Conservation (phyloP, 1,140 invertebrate species). For the Stegodyphus dumicola region DNA sequence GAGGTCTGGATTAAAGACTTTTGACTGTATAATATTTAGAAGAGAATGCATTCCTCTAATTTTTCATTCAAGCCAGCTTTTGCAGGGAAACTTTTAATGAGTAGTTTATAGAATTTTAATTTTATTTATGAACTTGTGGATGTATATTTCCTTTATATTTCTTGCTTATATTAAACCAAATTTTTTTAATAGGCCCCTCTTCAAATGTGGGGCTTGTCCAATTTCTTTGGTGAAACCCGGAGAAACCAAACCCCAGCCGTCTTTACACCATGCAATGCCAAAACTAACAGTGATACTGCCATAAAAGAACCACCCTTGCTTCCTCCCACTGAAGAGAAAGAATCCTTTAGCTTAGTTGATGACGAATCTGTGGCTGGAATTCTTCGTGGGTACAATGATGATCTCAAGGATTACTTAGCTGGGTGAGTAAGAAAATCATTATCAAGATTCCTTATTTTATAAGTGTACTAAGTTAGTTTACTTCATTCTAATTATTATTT, state of each 20-base stretch:
- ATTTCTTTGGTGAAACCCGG: slow-evolving; percentile 49
- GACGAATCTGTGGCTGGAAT: slow-evolving; percentile 7
- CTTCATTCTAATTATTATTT: not conserved
- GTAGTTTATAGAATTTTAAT: too few species aligned
- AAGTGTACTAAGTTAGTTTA: not conserved
- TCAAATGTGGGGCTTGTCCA: slow-evolving; percentile 49
- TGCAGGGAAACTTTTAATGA: too few species aligned
- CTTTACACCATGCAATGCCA: slow-evolving; percentile 7
- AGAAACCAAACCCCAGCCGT: slow-evolving; percentile 43
- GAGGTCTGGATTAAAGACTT: too few species aligned
- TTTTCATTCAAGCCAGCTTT: too few species aligned
- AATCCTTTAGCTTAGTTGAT: not conserved
- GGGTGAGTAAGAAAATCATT: not conserved
- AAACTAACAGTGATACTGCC: not conserved
- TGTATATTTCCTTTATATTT: too few species aligned
- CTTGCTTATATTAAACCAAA: too few species aligned
- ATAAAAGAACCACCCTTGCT: not conserved
- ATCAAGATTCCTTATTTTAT: too few species aligned
- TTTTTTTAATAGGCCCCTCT: not conserved
- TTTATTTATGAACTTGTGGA: too few species aligned
- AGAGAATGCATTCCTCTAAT: too few species aligned
- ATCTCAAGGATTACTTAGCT: slow-evolving; percentile 13
- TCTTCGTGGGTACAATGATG: not conserved
- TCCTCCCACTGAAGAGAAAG: not conserved
- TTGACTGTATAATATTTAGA: too few species aligned